phyloP scores from a whole-genome alignment of 2,888 invertebrate genomes.

The Hesperia comma region DNA sequence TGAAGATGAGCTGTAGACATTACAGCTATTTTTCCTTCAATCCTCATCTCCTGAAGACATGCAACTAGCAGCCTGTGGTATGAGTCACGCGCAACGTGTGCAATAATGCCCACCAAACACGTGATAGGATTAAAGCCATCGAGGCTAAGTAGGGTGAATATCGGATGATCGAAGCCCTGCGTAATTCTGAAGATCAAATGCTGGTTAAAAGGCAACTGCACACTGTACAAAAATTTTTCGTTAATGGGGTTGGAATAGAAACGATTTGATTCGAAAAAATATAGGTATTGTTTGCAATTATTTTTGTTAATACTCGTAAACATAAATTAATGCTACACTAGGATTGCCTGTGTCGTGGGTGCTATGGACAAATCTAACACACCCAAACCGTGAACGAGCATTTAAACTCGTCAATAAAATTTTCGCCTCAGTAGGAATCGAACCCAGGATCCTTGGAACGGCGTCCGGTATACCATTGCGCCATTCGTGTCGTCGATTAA shows the following conservation, averaged over 20 bases:
- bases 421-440: too few species aligned
- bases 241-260: background rate
- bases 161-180: constrained; percentile 30
- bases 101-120: constrained; percentile 18
- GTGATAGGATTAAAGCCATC: constrained; percentile 41
- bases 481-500: too few species aligned
- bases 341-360: too few species aligned
- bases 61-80: background rate
- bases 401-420: too few species aligned
- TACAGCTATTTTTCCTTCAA: background rate
- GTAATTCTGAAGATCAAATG: constrained; percentile 24
- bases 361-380: too few species aligned
- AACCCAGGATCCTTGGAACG: too few species aligned
- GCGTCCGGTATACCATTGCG: too few species aligned
- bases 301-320: too few species aligned
- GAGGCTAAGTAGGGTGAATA: constrained; percentile 20
- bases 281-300: too few species aligned
- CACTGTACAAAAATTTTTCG: background rate
- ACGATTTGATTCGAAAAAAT: background rate
- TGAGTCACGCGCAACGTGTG: constrained; percentile 24
- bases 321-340: too few species aligned
- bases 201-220: background rate
- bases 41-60: background rate
- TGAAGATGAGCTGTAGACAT: too few species aligned
- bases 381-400: too few species aligned